These are phyloP conservation scores for Galerucella calmariensis DNA, from an alignment of 2,888 invertebrate genomes.

Conservation along the genomic window DNA sequence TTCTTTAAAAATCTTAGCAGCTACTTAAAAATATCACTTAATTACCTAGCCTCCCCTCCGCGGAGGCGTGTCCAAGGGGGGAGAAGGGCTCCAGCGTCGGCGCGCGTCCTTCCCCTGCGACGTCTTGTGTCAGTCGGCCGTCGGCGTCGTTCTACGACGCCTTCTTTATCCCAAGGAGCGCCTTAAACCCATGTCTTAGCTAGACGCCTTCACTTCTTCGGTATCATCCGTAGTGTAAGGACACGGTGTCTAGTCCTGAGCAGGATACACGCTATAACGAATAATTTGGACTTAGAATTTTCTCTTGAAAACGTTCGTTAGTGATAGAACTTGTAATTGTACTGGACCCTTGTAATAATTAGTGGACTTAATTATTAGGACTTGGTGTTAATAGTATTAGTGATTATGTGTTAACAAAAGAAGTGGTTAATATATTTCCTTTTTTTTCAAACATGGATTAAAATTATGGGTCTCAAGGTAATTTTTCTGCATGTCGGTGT, in stretches of 20 bases:
- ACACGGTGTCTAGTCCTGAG: slow-evolving; percentile 54
- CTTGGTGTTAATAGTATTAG: slow-evolving; percentile 22
- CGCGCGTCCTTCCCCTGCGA: slow-evolving; percentile 62
- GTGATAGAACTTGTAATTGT: not conserved
- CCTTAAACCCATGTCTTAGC: slow-evolving; percentile 65
- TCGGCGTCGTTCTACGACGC: slow-evolving; percentile 64
- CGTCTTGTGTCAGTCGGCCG: slow-evolving; percentile 66
- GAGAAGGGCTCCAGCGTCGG: slow-evolving; percentile 58
- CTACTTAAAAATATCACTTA: slow-evolving; percentile 65
- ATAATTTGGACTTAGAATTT: slow-evolving; percentile 49
- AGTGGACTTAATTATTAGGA: slow-evolving; percentile 12
- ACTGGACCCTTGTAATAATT: not conserved
- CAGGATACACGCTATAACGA: slow-evolving; percentile 43
- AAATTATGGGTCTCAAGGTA: slow-evolving; percentile 30
- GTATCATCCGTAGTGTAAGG: slow-evolving; percentile 64
- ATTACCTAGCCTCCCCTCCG: slow-evolving; percentile 61
- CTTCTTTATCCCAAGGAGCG: slow-evolving; percentile 63
- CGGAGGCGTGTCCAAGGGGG: slow-evolving; percentile 61
- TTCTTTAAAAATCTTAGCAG: slow-evolving; percentile 65
- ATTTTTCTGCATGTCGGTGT: slow-evolving; percentile 37
- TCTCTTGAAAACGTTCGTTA: slow-evolving; percentile 4
- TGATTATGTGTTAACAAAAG: slow-evolving; percentile 28
- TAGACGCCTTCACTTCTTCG: slow-evolving; percentile 65
- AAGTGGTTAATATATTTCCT: slow-evolving; percentile 19
- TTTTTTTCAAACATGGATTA: slow-evolving; percentile 34